phyloP scores from a whole-genome alignment of 2,113 vertebrate genomes.

The Setophaga petechia region DNA sequence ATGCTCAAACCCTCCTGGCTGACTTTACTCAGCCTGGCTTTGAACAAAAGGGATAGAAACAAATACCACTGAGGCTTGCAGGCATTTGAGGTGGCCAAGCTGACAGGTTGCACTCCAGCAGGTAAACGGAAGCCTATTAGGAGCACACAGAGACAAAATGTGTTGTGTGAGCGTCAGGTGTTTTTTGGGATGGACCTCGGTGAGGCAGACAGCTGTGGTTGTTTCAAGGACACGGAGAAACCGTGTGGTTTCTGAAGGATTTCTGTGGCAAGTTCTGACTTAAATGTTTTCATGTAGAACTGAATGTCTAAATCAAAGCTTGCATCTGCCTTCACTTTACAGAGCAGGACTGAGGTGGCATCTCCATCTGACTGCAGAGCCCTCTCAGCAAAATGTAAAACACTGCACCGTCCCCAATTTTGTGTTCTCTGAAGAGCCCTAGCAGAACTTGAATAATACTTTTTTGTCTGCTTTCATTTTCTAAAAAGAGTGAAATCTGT shows the following conservation, averaged over 20 bases:
- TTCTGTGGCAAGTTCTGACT: not conserved
- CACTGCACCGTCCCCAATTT: not conserved
- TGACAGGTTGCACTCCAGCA: constrained; percentile 63
- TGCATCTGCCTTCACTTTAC: fast-evolving
- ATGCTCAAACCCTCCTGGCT: not conserved
- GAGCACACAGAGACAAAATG: constrained; percentile 59
- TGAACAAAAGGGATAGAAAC: not conserved
- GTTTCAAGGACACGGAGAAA: not conserved
- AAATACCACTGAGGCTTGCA: not conserved
- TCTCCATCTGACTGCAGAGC: not conserved
- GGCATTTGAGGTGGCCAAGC: constrained; percentile 37
- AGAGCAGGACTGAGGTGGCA: not conserved
- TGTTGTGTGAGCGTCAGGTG: not conserved
- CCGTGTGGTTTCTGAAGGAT: fast-evolving
- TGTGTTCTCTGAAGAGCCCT: not conserved
- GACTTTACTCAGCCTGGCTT: not conserved
- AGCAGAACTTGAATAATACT: not conserved
- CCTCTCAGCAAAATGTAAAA: not conserved
- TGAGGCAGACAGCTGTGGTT: not conserved
- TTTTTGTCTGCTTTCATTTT: not conserved
- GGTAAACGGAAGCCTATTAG: constrained; percentile 48
- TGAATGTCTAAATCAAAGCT: not conserved
- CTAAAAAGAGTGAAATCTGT: not conserved
- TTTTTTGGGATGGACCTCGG: constrained; percentile 12
- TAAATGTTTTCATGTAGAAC: not conserved